A percentile compares a stretch with the other conserved stretches of the same genome.
Conservation (phyloP, 2,113 vertebrate genomes). For the Caranx ignobilis region DNA sequence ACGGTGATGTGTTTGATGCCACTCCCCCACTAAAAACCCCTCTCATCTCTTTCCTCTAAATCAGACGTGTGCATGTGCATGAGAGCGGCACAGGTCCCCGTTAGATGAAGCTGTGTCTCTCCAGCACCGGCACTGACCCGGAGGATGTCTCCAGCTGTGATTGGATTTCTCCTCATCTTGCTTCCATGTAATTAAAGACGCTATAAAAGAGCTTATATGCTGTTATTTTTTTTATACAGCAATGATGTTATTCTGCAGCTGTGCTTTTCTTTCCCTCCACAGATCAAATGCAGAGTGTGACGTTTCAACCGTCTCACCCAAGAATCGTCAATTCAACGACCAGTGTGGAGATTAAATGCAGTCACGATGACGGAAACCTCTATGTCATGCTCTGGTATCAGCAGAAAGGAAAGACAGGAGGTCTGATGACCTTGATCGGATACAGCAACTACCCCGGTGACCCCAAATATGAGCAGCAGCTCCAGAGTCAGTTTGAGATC, state of each 20-base stretch:
- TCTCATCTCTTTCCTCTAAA: not conserved
- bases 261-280: slow-evolving; percentile 7
- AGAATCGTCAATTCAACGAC: not conserved
- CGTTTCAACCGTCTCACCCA: slow-evolving; percentile 25
- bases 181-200: slow-evolving; percentile 39
- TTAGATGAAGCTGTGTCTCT: not conserved
- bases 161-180: slow-evolving; percentile 39
- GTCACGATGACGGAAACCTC: slow-evolving; percentile 23
- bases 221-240: no score
- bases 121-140: not conserved
- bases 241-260: not conserved
- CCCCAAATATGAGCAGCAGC: slow-evolving; percentile 24
- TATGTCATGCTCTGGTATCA: slow-evolving; percentile 69
- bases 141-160: slow-evolving; percentile 26
- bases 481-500: slow-evolving; percentile 33
- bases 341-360: slow-evolving; percentile 49
- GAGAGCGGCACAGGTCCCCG: not conserved
- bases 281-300: slow-evolving; percentile 42
- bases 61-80: not conserved
- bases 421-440: slow-evolving; percentile 64
- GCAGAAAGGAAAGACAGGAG: slow-evolving; percentile 16
- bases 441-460: slow-evolving; percentile 3
- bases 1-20: slow-evolving; percentile 65
- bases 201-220: not conserved
- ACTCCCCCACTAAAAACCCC: slow-evolving; percentile 56